These are phyloP conservation scores for Anser brachyrhynchus DNA, from an alignment of 2,113 vertebrate genomes.

Conservation along the genomic window DNA sequence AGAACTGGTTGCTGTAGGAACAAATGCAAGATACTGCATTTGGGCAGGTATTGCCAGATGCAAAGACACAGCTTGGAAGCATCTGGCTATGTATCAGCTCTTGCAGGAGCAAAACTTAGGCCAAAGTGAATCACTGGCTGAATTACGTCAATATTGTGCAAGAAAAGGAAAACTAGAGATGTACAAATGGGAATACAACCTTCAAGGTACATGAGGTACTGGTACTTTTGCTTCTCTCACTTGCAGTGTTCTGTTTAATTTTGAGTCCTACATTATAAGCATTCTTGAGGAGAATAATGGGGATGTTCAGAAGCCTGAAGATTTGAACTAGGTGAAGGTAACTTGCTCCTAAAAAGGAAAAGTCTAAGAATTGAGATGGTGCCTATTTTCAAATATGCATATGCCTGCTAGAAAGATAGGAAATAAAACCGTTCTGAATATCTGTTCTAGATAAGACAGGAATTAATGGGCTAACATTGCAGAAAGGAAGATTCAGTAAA, in stretches of 20 bases:
- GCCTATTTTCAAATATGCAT: neutral
- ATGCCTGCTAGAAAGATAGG: neutral
- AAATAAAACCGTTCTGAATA: neutral
- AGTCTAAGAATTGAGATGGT: neutral
- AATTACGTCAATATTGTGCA: neutral
- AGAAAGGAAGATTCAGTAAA: slow-evolving; percentile 2
- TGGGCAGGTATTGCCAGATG: neutral
- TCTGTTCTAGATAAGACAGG: neutral
- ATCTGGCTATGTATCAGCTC: neutral
- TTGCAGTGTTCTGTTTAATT: neutral
- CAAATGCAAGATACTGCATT: neutral
- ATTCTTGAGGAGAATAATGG: neutral
- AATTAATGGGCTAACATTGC: neutral
- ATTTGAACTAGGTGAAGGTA: neutral
- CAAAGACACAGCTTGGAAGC: neutral
- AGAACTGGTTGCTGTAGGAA: neutral
- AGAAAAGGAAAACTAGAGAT: neutral
- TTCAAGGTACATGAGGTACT: neutral
- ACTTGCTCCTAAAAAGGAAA: neutral
- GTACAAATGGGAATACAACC: neutral
- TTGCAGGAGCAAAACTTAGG: neutral
- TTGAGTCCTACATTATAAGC: neutral
- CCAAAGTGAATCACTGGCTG: neutral
- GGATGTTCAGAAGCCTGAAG: neutral
- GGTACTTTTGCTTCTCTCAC: neutral